Evolutionary conservation across 2,113 vertebrate species (phyloP).

Genomic region (Pycnonotus jocosus): DNA sequence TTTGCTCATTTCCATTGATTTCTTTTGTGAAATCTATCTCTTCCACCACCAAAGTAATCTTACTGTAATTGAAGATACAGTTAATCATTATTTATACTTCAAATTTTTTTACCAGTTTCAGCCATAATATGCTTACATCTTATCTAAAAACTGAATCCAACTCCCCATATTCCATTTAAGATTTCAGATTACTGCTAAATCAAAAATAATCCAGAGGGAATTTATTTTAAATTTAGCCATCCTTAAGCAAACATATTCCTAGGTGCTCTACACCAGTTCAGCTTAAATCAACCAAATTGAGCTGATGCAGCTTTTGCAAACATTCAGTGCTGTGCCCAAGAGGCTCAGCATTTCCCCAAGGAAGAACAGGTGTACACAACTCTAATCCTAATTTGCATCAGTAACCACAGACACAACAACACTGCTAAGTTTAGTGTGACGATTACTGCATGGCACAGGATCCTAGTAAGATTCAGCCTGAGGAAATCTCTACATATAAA

Average conservation of each 20-base stretch:
- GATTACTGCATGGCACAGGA: neutral
- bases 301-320: neutral
- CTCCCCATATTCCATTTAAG: neutral
- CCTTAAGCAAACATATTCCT: neutral
- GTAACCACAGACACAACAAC: neutral
- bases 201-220: neutral
- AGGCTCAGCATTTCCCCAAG: neutral
- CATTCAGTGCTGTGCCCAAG: neutral
- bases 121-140: rapidly evolving
- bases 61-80: neutral
- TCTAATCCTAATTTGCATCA: neutral
- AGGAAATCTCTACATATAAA: neutral
- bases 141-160: neutral
- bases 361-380: neutral
- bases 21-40: neutral
- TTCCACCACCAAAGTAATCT: neutral
- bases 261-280: neutral
- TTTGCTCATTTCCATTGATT: neutral
- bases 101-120: neutral
- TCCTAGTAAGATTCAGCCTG: neutral
- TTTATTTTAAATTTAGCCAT: neutral
- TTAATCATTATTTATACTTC: neutral
- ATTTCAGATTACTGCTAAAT: neutral
- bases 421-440: neutral
- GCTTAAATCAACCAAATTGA: neutral